phyloP scores from a whole-genome alignment of 2,113 vertebrate genomes.

The Argyrosomus japonicus region DNA sequence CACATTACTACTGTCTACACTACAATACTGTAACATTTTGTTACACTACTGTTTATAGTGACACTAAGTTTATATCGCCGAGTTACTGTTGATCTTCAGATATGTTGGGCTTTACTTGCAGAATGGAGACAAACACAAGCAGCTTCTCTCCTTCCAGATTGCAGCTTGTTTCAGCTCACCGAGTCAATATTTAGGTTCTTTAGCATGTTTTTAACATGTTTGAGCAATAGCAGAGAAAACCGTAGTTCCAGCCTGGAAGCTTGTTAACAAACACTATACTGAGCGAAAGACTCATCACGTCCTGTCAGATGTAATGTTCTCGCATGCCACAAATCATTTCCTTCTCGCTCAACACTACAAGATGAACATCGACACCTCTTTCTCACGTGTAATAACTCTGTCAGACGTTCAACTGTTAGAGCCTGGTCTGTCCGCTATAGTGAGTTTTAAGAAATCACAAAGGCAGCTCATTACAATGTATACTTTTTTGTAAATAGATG shows the following conservation, averaged over 20 bases:
- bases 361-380: conserved; percentile 31
- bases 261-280: conserved; percentile 49
- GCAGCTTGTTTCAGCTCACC: conserved; percentile 22
- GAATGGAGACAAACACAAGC: not conserved
- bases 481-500: conserved; percentile 82
- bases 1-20: conserved; percentile 25
- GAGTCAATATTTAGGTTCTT: conserved; percentile 16
- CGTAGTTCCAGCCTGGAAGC: conserved; percentile 24
- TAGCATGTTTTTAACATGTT: conserved; percentile 55
- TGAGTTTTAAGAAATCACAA: conserved; percentile 70
- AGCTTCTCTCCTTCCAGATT: not conserved
- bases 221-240: conserved; percentile 51
- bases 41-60: conserved; percentile 33
- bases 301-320: conserved; percentile 42
- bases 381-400: conserved; percentile 45
- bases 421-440: conserved; percentile 36
- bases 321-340: conserved; percentile 48
- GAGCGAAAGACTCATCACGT: conserved; percentile 30
- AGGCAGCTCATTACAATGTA: conserved; percentile 84
- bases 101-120: not conserved
- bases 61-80: conserved; percentile 3
- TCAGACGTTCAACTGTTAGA: conserved; percentile 43
- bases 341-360: conserved; percentile 20
- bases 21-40: conserved; percentile 32
- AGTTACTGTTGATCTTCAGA: conserved; percentile 22